Conservation (phyloP, 1,140 invertebrate species). For the Saxidomus purpurata region DNA sequence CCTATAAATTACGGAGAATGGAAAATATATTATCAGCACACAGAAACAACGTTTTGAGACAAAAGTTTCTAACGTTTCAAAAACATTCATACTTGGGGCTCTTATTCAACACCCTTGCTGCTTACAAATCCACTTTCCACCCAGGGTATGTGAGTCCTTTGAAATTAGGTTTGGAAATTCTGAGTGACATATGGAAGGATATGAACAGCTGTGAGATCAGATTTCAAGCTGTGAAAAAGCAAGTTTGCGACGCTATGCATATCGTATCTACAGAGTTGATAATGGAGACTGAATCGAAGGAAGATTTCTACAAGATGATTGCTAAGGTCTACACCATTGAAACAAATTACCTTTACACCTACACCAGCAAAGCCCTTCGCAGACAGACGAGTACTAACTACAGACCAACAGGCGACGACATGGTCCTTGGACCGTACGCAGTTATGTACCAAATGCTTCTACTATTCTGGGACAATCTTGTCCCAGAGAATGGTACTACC, state of each 20-base stretch:
- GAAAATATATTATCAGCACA: background rate
- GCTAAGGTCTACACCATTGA: constrained; percentile 29
- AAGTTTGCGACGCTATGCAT: constrained; percentile 22
- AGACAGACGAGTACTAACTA: constrained; percentile 30
- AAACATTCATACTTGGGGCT: background rate
- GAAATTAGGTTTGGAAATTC: background rate
- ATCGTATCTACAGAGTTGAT: background rate
- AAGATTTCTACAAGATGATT: constrained; percentile 13
- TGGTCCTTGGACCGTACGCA: constrained; percentile 46
- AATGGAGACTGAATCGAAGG: background rate
- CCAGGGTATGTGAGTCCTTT: background rate
- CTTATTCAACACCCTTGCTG: constrained; percentile 38
- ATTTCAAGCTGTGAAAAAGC: constrained; percentile 11
- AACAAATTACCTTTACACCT: constrained; percentile 22
- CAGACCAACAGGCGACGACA: constrained; percentile 35
- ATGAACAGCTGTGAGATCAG: background rate
- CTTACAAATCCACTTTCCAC: constrained; percentile 54
- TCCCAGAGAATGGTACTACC: background rate
- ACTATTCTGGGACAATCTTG: constrained; percentile 36
- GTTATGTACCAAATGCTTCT: constrained; percentile 60
- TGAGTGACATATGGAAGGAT: constrained; percentile 32
- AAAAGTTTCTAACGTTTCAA: constrained; percentile 13
- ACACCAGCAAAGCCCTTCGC: constrained; percentile 28
- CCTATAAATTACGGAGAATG: constrained; percentile 23
- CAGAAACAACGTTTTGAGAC: background rate